Percentiles rank a stretch among this genome's conserved stretches.
These are phyloP conservation scores for Sterrhoptilus dennistouni DNA, from an alignment of 2,113 vertebrate genomes.

Conservation along the genomic window DNA sequence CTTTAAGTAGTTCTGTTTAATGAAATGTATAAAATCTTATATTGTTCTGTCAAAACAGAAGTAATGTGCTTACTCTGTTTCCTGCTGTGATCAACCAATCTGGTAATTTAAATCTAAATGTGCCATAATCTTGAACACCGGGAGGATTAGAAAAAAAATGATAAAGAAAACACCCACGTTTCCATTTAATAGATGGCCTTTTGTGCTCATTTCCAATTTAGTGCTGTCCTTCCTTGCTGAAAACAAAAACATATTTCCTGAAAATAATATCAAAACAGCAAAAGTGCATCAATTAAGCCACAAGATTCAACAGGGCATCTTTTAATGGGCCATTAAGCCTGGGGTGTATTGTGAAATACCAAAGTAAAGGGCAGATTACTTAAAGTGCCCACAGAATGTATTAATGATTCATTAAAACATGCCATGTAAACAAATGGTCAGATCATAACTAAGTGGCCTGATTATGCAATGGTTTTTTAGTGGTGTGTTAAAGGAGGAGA, in stretches of 20 bases:
- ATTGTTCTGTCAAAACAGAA: constrained; percentile 66
- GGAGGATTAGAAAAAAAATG: constrained; percentile 35
- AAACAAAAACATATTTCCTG: constrained; percentile 48
- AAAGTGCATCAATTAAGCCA: constrained; percentile 54
- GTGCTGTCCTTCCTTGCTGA: constrained; percentile 14
- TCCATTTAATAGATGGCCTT: constrained; percentile 48
- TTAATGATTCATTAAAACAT: constrained; percentile 58
- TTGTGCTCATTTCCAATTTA: constrained; percentile 50
- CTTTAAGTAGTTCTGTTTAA: constrained; percentile 55
- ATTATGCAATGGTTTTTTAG: background rate
- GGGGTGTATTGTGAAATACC: constrained; percentile 7
- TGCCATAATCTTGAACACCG: constrained; percentile 54
- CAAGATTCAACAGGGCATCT: constrained; percentile 27
- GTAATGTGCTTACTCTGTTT: constrained; percentile 66
- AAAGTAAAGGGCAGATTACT: constrained; percentile 33
- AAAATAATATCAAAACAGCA: constrained; percentile 36
- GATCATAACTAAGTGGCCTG: background rate
- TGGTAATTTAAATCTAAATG: constrained; percentile 70
- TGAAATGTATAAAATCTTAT: constrained; percentile 64
- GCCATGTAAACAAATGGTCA: constrained; percentile 7
- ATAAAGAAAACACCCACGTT: constrained; percentile 28
- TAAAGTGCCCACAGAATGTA: constrained; percentile 20
- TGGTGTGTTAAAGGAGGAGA: background rate
- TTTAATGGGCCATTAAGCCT: constrained; percentile 59
- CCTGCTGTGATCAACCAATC: constrained; percentile 65